phyloP scores from a whole-genome alignment of 2,113 vertebrate species.

The Cynocephalus volans region DNA sequence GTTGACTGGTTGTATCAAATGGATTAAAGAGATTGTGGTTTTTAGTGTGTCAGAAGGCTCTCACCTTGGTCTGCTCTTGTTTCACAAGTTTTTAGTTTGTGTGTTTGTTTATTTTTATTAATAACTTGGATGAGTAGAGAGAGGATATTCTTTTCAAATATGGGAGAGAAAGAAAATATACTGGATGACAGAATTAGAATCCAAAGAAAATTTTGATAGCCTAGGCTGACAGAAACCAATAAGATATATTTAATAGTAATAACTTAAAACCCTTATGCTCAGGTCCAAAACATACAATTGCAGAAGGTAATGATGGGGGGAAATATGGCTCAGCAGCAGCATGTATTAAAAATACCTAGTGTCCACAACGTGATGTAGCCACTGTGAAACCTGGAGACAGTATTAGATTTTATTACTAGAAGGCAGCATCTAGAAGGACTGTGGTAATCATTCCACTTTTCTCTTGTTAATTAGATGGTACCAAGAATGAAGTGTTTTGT shows the following conservation, averaged over 20 bases:
- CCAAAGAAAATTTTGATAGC: constrained; percentile 23
- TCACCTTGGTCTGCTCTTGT: not conserved
- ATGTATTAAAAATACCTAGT: not conserved
- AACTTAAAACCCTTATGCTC: not conserved
- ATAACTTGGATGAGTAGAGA: not conserved
- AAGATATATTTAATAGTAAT: not conserved
- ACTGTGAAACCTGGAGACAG: not conserved
- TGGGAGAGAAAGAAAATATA: not conserved
- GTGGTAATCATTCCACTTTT: not conserved
- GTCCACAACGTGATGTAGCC: not conserved
- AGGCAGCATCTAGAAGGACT: not conserved
- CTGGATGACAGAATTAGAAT: not conserved
- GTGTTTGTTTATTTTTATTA: too few relatives aligned
- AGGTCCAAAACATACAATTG: not conserved
- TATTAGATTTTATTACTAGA: not conserved
- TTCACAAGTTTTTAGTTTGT: not conserved
- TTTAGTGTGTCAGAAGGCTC: not conserved
- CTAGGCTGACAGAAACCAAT: not conserved
- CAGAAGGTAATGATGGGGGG: not conserved
- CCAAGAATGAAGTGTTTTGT: not conserved
- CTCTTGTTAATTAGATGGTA: not conserved
- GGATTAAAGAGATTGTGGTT: not conserved
- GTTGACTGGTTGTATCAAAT: not conserved
- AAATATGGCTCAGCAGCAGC: not conserved
- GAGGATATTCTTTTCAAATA: not conserved